Conservation (phyloP, 2,113 vertebrate species). For the Panurus biarmicus region DNA sequence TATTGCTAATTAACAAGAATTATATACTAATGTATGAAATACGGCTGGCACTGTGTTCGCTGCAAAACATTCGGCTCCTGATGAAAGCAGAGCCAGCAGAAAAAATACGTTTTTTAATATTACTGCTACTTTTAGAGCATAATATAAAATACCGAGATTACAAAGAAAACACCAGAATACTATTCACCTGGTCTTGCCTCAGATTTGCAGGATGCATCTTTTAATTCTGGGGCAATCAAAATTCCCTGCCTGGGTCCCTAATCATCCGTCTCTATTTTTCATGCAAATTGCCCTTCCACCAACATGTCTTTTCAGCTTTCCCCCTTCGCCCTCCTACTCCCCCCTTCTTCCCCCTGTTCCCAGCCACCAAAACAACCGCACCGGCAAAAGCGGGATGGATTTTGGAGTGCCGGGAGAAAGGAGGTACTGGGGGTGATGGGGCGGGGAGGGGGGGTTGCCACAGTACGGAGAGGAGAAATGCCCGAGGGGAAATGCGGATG, state of each 20-base stretch:
- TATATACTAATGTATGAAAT: conserved; percentile 73
- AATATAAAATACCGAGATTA: not conserved
- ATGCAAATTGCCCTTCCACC: conserved; percentile 65
- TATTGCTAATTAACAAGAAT: conserved; percentile 82
- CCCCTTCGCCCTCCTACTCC: conserved; percentile 23
- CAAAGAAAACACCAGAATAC: conserved; percentile 56
- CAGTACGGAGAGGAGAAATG: not conserved
- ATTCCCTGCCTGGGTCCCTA: conserved; percentile 64
- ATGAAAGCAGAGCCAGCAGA: conserved; percentile 32
- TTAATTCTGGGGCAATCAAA: conserved; percentile 63
- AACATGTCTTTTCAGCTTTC: conserved; percentile 39
- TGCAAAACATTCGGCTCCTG: conserved; percentile 62
- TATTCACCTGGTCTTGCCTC: conserved; percentile 48
- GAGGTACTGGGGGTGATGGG: not conserved
- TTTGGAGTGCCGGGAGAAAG: conserved; percentile 4
- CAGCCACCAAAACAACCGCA: not conserved
- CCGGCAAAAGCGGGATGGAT: not conserved
- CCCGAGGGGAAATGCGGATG: not conserved
- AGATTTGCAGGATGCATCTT: conserved; percentile 43
- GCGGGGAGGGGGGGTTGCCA: not conserved
- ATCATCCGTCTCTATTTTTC: conserved; percentile 71
- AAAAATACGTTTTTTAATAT: conserved; percentile 15
- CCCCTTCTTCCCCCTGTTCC: not conserved
- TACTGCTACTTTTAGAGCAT: conserved; percentile 52
- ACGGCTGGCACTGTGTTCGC: conserved; percentile 25